Evolutionary conservation across 2,113 vertebrate genomes (phyloP).

Genomic region (Bufo bufo): DNA sequence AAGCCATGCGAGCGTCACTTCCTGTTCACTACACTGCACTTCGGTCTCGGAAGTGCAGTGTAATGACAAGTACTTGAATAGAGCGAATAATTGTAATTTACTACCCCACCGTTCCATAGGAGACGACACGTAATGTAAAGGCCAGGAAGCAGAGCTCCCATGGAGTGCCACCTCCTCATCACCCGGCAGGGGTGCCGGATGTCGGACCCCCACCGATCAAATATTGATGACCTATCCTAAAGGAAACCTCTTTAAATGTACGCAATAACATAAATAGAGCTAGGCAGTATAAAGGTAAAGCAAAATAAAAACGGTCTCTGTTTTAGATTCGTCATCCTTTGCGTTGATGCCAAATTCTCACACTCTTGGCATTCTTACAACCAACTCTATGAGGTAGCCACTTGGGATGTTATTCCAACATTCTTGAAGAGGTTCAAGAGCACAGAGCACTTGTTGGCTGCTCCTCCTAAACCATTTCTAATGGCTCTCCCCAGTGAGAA

Average conservation of each 20-base stretch:
- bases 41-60: too few species aligned
- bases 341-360: background rate
- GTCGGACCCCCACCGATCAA: too few species aligned
- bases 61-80: too few species aligned
- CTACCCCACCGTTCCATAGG: too few species aligned
- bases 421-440: background rate
- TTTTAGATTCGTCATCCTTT: background rate
- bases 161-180: too few species aligned
- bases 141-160: too few species aligned
- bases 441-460: background rate
- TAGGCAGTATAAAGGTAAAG: background rate
- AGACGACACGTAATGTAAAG: too few species aligned
- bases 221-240: too few species aligned
- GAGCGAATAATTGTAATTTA: too few species aligned
- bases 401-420: background rate
- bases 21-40: too few species aligned
- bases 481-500: background rate
- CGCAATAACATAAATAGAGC: background rate
- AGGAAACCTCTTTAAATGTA: background rate
- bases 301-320: background rate
- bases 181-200: too few species aligned
- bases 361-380: background rate
- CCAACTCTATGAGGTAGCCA: background rate
- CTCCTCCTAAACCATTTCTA: background rate
- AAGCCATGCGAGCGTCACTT: too few species aligned